Percentiles rank a stretch among this genome's conserved stretches.
phyloP scores from a whole-genome alignment of 2,113 vertebrate species.

The Mesoclemmys tuberculata region DNA sequence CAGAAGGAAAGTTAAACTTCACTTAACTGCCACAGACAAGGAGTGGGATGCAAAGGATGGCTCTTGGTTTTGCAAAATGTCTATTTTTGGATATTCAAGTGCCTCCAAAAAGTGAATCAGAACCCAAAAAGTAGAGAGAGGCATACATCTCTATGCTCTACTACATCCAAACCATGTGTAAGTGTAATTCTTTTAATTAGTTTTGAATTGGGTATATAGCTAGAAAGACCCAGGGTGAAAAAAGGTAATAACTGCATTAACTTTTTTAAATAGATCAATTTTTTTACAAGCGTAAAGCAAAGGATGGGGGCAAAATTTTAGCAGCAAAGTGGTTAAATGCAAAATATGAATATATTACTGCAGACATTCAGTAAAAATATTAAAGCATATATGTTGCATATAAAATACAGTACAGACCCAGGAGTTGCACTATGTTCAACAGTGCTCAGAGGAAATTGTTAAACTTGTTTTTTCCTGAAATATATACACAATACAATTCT shows the following conservation, averaged over 20 bases:
- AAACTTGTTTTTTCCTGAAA: slow-evolving; percentile 81
- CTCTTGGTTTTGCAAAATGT: not conserved
- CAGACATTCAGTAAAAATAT: slow-evolving; percentile 75
- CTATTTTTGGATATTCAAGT: not conserved
- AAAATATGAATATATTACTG: slow-evolving; percentile 83
- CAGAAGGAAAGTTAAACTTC: not conserved
- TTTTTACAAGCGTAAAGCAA: slow-evolving; percentile 71
- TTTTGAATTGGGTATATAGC: slow-evolving; percentile 4
- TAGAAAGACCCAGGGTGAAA: slow-evolving; percentile 39
- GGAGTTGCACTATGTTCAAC: slow-evolving; percentile 87
- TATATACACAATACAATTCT: slow-evolving; percentile 74
- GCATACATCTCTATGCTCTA: fast-evolving
- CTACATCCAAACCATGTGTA: not conserved
- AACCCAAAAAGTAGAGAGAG: not conserved
- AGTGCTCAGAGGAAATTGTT: slow-evolving; percentile 88
- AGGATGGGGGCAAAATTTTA: slow-evolving; percentile 80
- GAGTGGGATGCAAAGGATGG: not conserved
- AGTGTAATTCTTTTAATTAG: not conserved
- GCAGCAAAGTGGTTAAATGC: slow-evolving; percentile 91
- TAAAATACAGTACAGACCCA: slow-evolving; percentile 94
- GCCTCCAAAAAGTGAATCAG: not conserved
- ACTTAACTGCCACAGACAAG: not conserved
- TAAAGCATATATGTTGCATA: slow-evolving; percentile 85
- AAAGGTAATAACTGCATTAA: slow-evolving; percentile 7
- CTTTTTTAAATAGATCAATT: not conserved